Conservation (phyloP, 2,888 invertebrate genomes). For the Leptarthrus brevirostris region DNA sequence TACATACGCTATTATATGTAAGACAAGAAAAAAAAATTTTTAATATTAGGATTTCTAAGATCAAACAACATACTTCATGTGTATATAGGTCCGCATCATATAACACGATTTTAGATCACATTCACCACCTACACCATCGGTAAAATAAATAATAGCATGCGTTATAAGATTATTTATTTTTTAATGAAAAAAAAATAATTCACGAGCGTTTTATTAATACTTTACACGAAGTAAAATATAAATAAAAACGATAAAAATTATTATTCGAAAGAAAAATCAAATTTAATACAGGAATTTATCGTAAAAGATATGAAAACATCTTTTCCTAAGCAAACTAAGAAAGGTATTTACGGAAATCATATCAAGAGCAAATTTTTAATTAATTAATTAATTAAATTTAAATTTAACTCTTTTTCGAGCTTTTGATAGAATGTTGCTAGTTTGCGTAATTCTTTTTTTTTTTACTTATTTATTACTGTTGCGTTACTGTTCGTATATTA, state of each 20-base stretch:
- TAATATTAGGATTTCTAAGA: constrained; percentile 39
- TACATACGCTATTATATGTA: constrained; percentile 28
- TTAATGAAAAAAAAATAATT: constrained; percentile 30
- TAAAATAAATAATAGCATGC: constrained; percentile 30
- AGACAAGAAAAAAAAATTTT: constrained; percentile 18
- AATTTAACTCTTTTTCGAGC: constrained; percentile 11
- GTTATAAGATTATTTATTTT: constrained; percentile 42
- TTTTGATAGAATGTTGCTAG: constrained; percentile 45
- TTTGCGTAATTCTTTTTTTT: constrained; percentile 25
- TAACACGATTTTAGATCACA: constrained; percentile 44
- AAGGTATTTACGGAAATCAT: constrained; percentile 30
- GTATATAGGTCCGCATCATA: constrained; percentile 27
- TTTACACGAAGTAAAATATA: constrained; percentile 38
- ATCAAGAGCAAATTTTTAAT: constrained; percentile 13
- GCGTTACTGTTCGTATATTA: constrained; percentile 16
- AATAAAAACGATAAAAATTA: constrained; percentile 13
- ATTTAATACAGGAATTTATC: constrained; percentile 44
- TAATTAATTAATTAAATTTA: constrained; percentile 15
- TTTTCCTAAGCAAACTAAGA: constrained; percentile 8
- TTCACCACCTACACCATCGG: constrained; percentile 14
- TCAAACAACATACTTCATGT: constrained; percentile 20
- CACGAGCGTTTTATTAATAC: constrained; percentile 45
- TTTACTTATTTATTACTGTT: neutral
- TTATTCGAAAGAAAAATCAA: constrained; percentile 41
- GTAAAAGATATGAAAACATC: constrained; percentile 40